Base-by-base conservation (phyloP, 92 coral and sea anemone species). In the Nematostella vectensis region DNA sequence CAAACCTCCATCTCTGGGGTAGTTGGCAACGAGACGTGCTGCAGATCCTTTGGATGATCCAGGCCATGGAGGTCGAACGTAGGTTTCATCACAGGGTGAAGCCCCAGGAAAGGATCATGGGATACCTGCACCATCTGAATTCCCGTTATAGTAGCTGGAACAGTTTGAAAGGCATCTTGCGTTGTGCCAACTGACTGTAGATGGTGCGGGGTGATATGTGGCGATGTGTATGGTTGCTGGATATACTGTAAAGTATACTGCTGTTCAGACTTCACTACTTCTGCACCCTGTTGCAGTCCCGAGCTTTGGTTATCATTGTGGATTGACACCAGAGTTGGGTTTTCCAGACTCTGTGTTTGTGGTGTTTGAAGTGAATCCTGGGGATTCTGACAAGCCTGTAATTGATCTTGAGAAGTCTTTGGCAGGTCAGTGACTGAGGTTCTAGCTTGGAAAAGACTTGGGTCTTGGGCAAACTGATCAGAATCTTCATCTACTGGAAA, bases 1-100 rank as follows among this genome's bases (percentile, higher is more conserved):
- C 65, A 66, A 16, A 85, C 69, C 59, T 81, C 95, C 22, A 47
- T 76, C 2, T 80, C 88, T 31, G 95, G 88, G 25, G 80, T 57
- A 24, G 72, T 64, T 15, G 88, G 81, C 27, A 74, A 68, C 4
- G 88, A 68, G 31, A 77, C 44, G 11, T 61, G 65, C 36, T 47
- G n/a, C 24, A 52, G 44, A 40, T 59, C 80, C 27, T 72, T 65
- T 30, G 33, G 33, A 1, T 28, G 42, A 29, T 66, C 70, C 28
- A 58, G 54, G n/a, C 63, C 74, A 21, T 29, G 17, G 25, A 56
- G 52, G 10, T 62, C 68, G 50, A 62, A 22, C 28, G 49, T 29
- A 16, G 69, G 70, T 40, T 70, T 63, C 15, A 27, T 48, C 4
- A 42, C 49, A 17, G 45, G 62, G 16, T 62, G 72, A 25, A 48